Percentiles rank a stretch among this genome's conserved stretches.
Conservation (phyloP, 2,113 vertebrate genomes). For the Triplophysa rosa region DNA sequence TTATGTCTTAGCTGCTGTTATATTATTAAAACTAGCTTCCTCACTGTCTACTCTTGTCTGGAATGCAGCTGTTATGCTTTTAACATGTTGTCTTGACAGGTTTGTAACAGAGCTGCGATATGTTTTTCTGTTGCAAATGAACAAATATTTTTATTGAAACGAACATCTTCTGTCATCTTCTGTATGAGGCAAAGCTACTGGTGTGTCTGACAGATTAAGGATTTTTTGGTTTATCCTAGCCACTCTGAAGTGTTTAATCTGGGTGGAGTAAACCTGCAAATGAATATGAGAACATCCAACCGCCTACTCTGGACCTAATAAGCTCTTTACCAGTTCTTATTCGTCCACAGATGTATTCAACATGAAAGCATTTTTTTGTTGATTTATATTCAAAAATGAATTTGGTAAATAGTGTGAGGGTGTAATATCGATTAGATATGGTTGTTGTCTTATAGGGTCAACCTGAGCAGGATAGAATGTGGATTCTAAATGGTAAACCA, state of each 20-base stretch:
- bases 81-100: background rate
- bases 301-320: background rate
- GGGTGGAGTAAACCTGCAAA: constrained; percentile 23
- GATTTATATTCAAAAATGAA: background rate
- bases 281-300: constrained; percentile 12
- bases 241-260: constrained; percentile 19
- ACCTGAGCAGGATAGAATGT: background rate
- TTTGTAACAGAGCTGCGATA: background rate
- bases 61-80: background rate
- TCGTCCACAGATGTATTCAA: background rate
- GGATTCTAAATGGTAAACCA: background rate
- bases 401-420: background rate
- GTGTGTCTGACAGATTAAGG: background rate
- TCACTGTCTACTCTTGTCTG: background rate
- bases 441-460: background rate
- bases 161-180: background rate
- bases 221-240: constrained; percentile 5
- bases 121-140: background rate
- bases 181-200: background rate
- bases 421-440: background rate
- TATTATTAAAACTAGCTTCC: background rate
- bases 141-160: background rate
- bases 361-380: background rate
- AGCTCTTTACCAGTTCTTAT: background rate
- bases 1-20: background rate